Conservation (phyloP, 2,797 vertebrate species). For the Spheniscus humboldti region DNA sequence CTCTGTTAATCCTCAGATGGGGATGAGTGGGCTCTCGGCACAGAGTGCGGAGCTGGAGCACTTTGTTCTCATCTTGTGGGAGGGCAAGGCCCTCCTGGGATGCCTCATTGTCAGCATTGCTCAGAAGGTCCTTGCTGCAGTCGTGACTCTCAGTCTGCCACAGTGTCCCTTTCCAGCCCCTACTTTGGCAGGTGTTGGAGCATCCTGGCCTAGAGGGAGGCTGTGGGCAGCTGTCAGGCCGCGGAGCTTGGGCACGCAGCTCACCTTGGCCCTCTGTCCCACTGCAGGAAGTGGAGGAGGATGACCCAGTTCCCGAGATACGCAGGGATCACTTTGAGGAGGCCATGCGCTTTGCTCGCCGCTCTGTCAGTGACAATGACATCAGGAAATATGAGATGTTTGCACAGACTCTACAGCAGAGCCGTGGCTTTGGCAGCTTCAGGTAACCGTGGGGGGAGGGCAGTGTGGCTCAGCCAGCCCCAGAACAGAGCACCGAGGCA, state of each 20-base stretch:
- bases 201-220: background rate
- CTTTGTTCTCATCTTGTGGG: background rate
- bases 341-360: constrained; percentile 94
- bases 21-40: background rate
- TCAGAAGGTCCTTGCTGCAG: background rate
- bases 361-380: constrained; percentile 95
- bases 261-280: background rate
- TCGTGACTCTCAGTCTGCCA: background rate
- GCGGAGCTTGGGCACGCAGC: background rate
- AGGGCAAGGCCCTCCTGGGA: background rate
- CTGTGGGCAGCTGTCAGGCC: background rate
- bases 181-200: background rate
- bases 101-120: background rate
- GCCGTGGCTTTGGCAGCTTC: constrained; percentile 89
- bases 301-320: constrained; percentile 83
- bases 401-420: constrained; percentile 96
- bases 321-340: constrained; percentile 95
- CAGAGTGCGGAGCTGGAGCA: background rate
- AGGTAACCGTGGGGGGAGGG: background rate
- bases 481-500: background rate
- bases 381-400: constrained; percentile 99
- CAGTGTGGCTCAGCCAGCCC: background rate
- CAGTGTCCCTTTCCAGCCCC: background rate
- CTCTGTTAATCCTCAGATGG: background rate
- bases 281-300: constrained; percentile 74